Evolutionary conservation across 2,888 invertebrate genomes (phyloP), one percentile per base, ranked within the genome.

Genomic region (Drosophila subsilvestris): DNA sequence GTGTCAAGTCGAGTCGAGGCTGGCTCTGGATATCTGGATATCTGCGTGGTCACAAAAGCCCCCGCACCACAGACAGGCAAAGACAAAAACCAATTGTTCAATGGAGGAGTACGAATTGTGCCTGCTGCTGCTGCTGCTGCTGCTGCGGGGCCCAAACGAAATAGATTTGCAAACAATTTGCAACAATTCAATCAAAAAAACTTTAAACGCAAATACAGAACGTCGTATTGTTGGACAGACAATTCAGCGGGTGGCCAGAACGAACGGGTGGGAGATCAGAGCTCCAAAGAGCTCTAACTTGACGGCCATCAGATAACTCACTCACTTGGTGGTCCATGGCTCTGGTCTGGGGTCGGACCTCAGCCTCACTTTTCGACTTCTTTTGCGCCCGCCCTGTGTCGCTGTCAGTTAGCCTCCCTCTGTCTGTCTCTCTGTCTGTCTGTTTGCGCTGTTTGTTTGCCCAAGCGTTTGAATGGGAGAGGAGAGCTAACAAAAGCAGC

Each of bases 181-280:
- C 90, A 90, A 89, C 89, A 90, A 90, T 90, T 90, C 90, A 90
- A 90, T 90, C 90, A 90, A 90, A 90, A 62, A 89, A 87, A 86
- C 85, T 85, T 86, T 87, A 87, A 87, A 87, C 85, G 79, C 85
- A 86, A 86, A 86, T 80, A 82, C 79, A 79, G 57, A 70, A 72
- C 62, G 68, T 63, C 62, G 68, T 63, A 58, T 63, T 50, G 59
- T 66, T 63, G 60, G 56, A 57, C 56, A 73, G 62, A 70, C 71
- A 67, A 6, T 37, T 53, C 62, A 62, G 78, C 42, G 63, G 58
- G 71, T 43, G 58, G 57, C 32, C 45, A 43, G 43, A 29, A 29
- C 18, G 53, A 50, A 49, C 50, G 45, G 57, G 63, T 8, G 25
- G 42, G 56, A 32, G 59, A 22, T 37, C 48, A 8, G 32, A 42